Evolutionary conservation across 2,888 invertebrate genomes (phyloP).

Genomic region (Spisula subtruncata): DNA sequence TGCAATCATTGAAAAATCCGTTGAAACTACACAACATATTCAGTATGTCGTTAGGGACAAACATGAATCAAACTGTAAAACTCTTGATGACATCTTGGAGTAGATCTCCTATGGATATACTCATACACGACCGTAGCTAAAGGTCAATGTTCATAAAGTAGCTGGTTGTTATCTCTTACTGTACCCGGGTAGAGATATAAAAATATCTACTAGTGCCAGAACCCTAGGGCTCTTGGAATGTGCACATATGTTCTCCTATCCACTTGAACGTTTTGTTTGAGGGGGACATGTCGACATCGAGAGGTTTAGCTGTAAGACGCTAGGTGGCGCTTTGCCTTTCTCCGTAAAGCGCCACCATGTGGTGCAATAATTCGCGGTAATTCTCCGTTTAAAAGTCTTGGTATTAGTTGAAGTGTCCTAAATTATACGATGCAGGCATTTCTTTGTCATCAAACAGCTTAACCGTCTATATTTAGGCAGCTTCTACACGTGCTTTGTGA

Average conservation of each 20-base stretch:
- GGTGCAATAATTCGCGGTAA: background rate
- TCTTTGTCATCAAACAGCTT: conserved; percentile 24
- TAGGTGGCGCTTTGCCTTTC: background rate
- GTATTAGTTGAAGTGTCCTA: background rate
- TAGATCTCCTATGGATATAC: background rate
- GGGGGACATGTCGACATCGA: background rate
- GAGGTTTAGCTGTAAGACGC: background rate
- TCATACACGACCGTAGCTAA: background rate
- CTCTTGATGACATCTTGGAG: background rate
- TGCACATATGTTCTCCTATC: background rate
- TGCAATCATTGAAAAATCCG: background rate
- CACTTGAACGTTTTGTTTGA: background rate
- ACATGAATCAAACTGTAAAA: background rate
- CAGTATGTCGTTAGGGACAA: background rate
- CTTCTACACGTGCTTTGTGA: conserved; percentile 33
- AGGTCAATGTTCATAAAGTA: background rate
- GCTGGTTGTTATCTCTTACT: background rate
- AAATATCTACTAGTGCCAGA: background rate
- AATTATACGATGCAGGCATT: conserved; percentile 34
- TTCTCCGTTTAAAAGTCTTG: background rate
- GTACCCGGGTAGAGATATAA: background rate
- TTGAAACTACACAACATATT: background rate
- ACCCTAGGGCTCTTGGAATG: background rate
- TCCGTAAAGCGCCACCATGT: background rate
- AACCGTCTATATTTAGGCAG: conserved; percentile 28